These are phyloP conservation scores for Hydroisotoma schaefferi DNA, from an alignment of 2,888 invertebrate genomes.

Conservation along the genomic window DNA sequence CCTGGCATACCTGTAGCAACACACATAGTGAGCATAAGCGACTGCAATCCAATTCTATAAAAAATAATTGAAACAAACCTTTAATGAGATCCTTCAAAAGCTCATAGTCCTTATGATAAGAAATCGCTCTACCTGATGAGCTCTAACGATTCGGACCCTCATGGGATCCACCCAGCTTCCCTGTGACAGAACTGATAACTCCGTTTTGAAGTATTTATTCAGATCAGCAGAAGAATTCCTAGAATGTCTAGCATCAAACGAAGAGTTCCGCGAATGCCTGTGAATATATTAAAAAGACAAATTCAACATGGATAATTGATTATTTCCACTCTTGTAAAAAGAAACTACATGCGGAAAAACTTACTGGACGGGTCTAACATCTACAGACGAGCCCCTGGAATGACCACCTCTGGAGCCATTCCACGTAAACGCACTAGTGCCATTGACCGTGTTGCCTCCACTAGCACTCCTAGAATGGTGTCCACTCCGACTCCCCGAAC, in stretches of 20 bases:
- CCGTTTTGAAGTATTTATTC: slow-evolving; percentile 68
- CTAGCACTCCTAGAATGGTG: slow-evolving; percentile 32
- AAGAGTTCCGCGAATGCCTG: slow-evolving; percentile 74
- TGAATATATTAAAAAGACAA: slow-evolving; percentile 1
- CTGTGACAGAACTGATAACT: slow-evolving; percentile 63
- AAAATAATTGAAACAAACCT: background rate
- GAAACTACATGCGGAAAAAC: background rate
- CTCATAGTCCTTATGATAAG: background rate
- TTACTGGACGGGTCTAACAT: slow-evolving; percentile 31
- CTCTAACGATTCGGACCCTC: slow-evolving; percentile 87
- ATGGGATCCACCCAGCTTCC: slow-evolving; percentile 72
- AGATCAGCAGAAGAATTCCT: slow-evolving; percentile 71
- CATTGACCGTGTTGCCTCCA: slow-evolving; percentile 18
- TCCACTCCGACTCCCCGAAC: slow-evolving; percentile 13
- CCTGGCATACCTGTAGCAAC: slow-evolving; percentile 74
- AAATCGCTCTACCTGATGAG: slow-evolving; percentile 80
- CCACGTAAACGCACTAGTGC: slow-evolving; percentile 26
- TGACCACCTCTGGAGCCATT: slow-evolving; percentile 31
- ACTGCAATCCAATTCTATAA: slow-evolving; percentile 90
- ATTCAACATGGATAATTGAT: background rate
- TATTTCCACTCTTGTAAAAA: background rate
- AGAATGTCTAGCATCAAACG: slow-evolving; percentile 71
- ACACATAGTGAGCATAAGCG: slow-evolving; percentile 92
- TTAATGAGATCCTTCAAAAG: background rate
- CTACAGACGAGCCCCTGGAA: slow-evolving; percentile 39